These are phyloP conservation scores for Atherix ibis DNA, from an alignment of 2,888 invertebrate genomes.

Conservation along the genomic window DNA sequence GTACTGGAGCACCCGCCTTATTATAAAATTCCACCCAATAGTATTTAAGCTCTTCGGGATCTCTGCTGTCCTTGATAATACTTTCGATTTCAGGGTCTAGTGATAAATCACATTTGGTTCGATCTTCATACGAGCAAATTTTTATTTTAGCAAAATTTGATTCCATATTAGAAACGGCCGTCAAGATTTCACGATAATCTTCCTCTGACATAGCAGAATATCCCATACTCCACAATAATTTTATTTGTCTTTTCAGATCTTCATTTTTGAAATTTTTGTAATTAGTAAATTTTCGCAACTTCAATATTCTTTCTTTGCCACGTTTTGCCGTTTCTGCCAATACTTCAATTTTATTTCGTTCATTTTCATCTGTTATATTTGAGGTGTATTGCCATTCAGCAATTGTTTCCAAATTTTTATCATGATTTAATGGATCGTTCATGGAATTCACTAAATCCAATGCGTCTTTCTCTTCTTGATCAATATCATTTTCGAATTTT, in stretches of 20 bases:
- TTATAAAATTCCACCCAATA: conserved; percentile 72
- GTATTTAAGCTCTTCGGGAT: conserved; percentile 61
- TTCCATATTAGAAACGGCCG: conserved; percentile 55
- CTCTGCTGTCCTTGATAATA: conserved; percentile 48
- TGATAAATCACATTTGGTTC: conserved; percentile 46
- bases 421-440: too few relatives aligned
- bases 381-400: conserved; percentile 59
- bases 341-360: conserved; percentile 33
- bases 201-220: conserved; percentile 50
- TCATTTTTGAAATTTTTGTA: conserved; percentile 39
- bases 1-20: conserved; percentile 47
- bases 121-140: conserved; percentile 50
- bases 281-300: conserved; percentile 47
- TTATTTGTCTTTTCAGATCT: conserved; percentile 53
- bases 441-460: too few relatives aligned
- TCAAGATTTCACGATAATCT: conserved; percentile 42
- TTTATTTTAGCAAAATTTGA: conserved; percentile 59
- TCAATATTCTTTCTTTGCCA: conserved; percentile 30
- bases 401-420: conserved; percentile 41
- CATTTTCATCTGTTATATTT: conserved; percentile 58
- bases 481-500: too few relatives aligned
- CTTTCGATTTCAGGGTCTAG: conserved; percentile 49
- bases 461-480: too few relatives aligned
- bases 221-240: conserved; percentile 52
- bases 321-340: conserved; percentile 25